Base-by-base conservation (phyloP, 2,797 vertebrate species). In the Buceros bicornis region DNA sequence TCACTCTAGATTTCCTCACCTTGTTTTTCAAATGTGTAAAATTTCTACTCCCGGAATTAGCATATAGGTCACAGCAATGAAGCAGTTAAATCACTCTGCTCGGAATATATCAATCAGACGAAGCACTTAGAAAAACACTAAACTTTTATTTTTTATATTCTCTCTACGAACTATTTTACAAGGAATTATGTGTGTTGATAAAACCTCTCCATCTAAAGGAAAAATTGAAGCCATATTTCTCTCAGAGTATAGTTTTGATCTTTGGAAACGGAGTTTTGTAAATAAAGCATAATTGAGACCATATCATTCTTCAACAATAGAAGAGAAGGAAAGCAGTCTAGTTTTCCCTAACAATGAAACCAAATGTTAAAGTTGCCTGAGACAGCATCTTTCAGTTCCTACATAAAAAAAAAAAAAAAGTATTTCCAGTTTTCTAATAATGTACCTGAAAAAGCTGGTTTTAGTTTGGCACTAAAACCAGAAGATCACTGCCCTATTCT, bases 151-250 rank as follows among this genome's bases (percentile, higher is more conserved):
- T 89, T 82, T 54, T 87, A 70, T 81, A 65, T 88, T 47, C n/a
- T 95, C 26, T 65, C 16, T 45, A 40, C 50, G 40, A 79, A 43
- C 25, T 47, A 61, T 86, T 93, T 90, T 93, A 86, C n/a, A 76
- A 81, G 61, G 81, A 91, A 79, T 78, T 57, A 15, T 65, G 5
- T 81, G 43, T 86, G 29, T 45, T 90, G 54, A 65, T 90, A 83
- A 95, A 90, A 79, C n/a, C 50, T 53, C 40, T 93, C 12, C 13
- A 69, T 88, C 76, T 72, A 91, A 72, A 33, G 15, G 51, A 81
- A 62, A 93, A 94, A 95, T 57, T 91, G 58, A 95, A 94, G n/a
- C 16, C 79, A 72, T 88, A 91, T 89, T 95, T 96, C 40, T 80
- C 53, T 77, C 28, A 18, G 25, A 80, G 16, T 62, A 48, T 64